Evolutionary conservation across 2,113 vertebrate species (phyloP), one percentile per base, ranked within the genome.

Genomic region (Bubo blakistoni): DNA sequence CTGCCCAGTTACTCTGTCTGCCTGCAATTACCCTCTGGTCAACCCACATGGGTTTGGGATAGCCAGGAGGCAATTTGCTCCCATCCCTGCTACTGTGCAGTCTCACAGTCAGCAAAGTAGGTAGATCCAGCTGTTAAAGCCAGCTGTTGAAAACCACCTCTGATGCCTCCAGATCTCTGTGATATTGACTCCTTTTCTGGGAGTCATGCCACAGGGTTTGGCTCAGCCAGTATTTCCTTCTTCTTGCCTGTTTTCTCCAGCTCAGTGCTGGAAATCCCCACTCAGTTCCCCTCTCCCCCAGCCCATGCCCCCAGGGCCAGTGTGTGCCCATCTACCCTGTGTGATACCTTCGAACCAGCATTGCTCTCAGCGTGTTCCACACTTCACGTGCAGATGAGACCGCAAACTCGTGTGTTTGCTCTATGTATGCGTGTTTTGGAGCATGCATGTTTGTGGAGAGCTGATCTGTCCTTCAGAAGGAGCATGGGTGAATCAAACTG

Each of bases 151-250:
- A 94, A 96, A 93, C 30, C 79, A 66, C 87, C 58, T 82, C 96
- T 93, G 74, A 88, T 88, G 74, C 79, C 81, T 95, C 81, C 87
- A 93, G 78, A 93, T 94, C 40, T 47, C 86, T 61, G 65, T 0
- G 58, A 92, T 96, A 97, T 87, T 77, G 96, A 88, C 85, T 96
- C n/a, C 49, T 76, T 88, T 95, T 93, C 96, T 96, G 93, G 93
- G 90, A 96, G 90, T 62, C 81, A 88, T 55, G 96, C 96, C 94
- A 96, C 58, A 14, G 6, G 25, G 49, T 88, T 97, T 97, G 96
- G 96, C 96, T 96, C 70, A 88, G 81, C 30, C 92, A 65, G 27
- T 3, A 2, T 93, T 97, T 97, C 94, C 96, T 96, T 74, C 94
- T 96, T n/a, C 85, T 88, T 0, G 13, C 16, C 92, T 94, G 74